A percentile compares a stretch with the other conserved stretches of the same genome.
Conservation (phyloP, 2,113 vertebrate genomes). For the Recurvirostra avosetta region DNA sequence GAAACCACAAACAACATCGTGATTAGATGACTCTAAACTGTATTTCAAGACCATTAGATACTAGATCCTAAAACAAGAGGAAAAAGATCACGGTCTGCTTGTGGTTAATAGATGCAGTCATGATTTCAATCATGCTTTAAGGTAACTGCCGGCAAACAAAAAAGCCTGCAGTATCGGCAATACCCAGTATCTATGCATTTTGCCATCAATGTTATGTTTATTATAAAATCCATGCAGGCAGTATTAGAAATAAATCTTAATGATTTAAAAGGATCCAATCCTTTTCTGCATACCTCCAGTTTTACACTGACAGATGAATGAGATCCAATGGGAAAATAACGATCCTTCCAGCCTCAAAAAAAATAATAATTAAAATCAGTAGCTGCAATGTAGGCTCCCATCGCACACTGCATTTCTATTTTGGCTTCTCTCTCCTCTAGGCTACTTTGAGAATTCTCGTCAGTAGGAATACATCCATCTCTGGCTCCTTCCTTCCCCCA, state of each 20-base stretch:
- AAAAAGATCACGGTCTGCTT: neutral
- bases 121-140: neutral
- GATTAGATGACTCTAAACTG: neutral
- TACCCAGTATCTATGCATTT: neutral
- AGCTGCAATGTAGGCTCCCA: neutral
- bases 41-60: neutral
- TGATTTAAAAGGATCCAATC: neutral
- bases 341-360: neutral
- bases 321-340: neutral
- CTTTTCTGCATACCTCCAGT: neutral
- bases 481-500: neutral
- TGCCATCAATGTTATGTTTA: neutral
- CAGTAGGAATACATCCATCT: neutral
- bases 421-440: neutral
- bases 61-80: neutral
- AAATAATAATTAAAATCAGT: neutral
- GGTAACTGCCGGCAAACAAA: neutral
- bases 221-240: neutral
- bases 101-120: neutral
- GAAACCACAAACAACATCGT: neutral
- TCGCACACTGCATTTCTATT: neutral
- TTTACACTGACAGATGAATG: neutral
- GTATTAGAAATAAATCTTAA: neutral
- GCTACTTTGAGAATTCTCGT: neutral
- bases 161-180: neutral